Evolutionary conservation across 2,888 invertebrate species (phyloP), one percentile per base, ranked within the genome.

Genomic region (Leptothorax acervorum): DNA sequence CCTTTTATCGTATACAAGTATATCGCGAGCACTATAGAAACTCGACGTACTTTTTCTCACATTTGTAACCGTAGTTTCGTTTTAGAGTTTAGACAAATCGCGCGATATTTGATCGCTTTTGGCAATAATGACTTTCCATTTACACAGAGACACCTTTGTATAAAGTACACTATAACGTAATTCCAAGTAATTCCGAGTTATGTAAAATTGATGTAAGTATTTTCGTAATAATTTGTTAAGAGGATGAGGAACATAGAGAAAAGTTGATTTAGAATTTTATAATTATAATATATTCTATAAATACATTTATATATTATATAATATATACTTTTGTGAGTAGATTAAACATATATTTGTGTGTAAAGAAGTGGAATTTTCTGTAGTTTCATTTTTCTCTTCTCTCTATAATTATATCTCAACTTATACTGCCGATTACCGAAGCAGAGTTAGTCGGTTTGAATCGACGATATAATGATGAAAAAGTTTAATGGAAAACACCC

Each of bases 11-110:
- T 18, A 42, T 23, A 23, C 23, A 0, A 5, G 3, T 5, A 60
- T 53, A 65, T 78, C n/a, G 15, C 45, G 9, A 68, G 12, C 18
- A 28, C 18, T 78, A 76, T 45, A 9, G n/a, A 45, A 53, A 68
- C 12, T 68, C 55, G n/a, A 3, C 48, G 35, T 48, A 23, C 39
- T 8, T 51, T 39, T 51, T 62, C 12, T 42, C 39, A 48, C n/a
- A 35, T 57, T 42, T 42, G 5, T 42, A 73, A 73, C 5, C n/a
- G n/a, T 15, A 60, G 9, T 4, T 53, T 55, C 5, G 9, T 39
- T 23, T 53, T 39, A 35, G 35, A 55, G 5, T 23, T 53, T 39
- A 35, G 35, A 55, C 11, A 5, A 18, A 23, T 70, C 15, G 39
- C 8, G n/a, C 35, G 11, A 15, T 1, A 11, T 31, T 68, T 6